Conservation (phyloP, 2,888 invertebrate genomes). For the Smittia sp. region DNA sequence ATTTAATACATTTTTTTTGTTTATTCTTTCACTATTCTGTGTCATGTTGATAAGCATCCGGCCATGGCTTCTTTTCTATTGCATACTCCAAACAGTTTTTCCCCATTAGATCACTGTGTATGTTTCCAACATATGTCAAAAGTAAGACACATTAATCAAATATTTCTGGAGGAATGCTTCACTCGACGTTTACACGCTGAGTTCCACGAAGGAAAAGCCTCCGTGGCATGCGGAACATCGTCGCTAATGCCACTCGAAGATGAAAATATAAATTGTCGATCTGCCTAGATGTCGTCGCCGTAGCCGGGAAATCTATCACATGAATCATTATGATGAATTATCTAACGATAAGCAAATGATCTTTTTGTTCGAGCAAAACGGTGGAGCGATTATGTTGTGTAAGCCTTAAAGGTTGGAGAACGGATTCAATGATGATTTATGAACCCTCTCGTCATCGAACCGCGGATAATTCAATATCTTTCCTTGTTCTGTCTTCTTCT, state of each 20-base stretch:
- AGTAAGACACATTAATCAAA: neutral
- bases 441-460: neutral
- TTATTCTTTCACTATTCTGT: neutral
- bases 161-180: neutral
- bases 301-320: neutral
- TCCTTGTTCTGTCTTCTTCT: neutral
- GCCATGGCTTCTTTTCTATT: neutral
- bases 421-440: neutral
- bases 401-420: neutral
- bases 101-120: neutral
- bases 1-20: too few species aligned
- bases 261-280: neutral
- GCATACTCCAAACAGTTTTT: neutral
- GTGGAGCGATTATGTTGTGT: neutral
- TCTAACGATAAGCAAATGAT: neutral
- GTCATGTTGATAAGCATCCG: constrained; percentile 1
- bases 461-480: too few species aligned
- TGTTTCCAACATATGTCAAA: neutral
- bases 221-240: neutral
- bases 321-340: constrained; percentile 4
- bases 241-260: neutral
- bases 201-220: neutral
- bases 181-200: neutral
- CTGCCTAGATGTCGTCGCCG: neutral
- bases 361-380: neutral